Evolutionary conservation across 1,140 invertebrate species (phyloP), one percentile per base, ranked within the genome.

Genomic region (Lepidurus apus): DNA sequence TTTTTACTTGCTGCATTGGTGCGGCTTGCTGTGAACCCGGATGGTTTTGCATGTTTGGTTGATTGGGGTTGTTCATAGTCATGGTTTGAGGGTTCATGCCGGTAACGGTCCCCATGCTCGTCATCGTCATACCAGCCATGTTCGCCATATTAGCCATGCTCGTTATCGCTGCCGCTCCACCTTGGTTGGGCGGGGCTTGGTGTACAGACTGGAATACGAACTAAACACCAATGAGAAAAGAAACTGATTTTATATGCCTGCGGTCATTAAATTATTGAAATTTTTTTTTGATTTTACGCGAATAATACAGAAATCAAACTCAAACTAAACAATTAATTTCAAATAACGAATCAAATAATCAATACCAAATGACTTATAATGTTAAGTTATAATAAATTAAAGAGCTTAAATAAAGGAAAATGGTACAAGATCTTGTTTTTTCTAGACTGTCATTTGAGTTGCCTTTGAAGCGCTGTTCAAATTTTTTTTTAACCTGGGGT

Each of bases 1-100:
- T 21, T 73, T 53, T 24, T 24, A 83, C 82, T 81, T 83, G 82
- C 26, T 81, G 81, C 83, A 83, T 82, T 34, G 78, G 81, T 26
- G 82, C 26, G 13, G 75, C 44, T 53, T 79, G 79, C 42, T 79
- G 79, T 13, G 82, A 81, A 5, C 79, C 79, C 11, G 81, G 81
- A 43, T 81, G 81, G 45, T 78, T 74, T 43, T 79, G 78, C 78
- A 75, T 53, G 73, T 65, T 75, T 74, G 73, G n/a, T 65, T 78
- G 77, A 26, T 78, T 44, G 9, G 43, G 75, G n/a, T 79, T 79
- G 42, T 65, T 65, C 53, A 65, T 65, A 13, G 53, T 65, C 53
- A 65, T 65, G 9, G 53, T 65, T 65, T 65, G 53, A 7, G 53
- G 53, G 53, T 65, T 65, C 53, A 65, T 65, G 5, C 53, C 53